Evolutionary conservation across 2,888 invertebrate genomes (phyloP), one percentile per base, ranked within the genome.

Genomic region (Chrysomela aeneicollis): DNA sequence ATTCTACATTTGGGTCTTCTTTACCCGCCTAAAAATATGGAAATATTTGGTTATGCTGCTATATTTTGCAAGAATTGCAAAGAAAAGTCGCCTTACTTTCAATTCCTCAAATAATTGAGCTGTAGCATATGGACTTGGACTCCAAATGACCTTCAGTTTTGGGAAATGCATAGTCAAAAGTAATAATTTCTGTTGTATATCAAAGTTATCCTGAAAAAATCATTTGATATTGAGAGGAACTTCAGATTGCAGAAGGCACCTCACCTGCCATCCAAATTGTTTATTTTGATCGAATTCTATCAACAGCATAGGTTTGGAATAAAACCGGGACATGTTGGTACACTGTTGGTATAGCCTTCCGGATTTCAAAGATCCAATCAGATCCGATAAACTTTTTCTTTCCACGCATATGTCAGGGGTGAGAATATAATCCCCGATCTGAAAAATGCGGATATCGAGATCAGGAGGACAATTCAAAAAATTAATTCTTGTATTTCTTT

Each of bases 361-460:
- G 49, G 93, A 94, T 82, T 95, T 94, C 30, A 99, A 85, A 0
- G 98, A 98, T 5, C 97, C 96, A 75, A 98, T 95, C 71, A 99
- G 85, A 86, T 99, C 98, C 5, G 95, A 95, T 69, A 98, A 88
- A 54, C 96, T 96, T 83, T 99, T 99, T 57, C 99, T 87, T 84
- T 99, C 99, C 17, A 99, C 92, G 78, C 98, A 98, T 71, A 98
- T 93, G 19, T 97, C 95, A 0, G 97, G 95, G 0, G 98, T 95
- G 15, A 99, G 85, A 78, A 99, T 95, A 80, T 99, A 99, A 84
- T 99, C 99, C 0, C 98, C 99, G 64, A 99, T 91, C 93, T 94
- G 75, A 17, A 80, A 78, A 47, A 72, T 71, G 18, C 49, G 21
- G 10, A 10, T 5, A 26, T 26, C 3, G 3, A 6, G 26, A 26